Evolutionary conservation across 2,113 vertebrate genomes (phyloP).

Genomic region (Dolichotis patagonum): DNA sequence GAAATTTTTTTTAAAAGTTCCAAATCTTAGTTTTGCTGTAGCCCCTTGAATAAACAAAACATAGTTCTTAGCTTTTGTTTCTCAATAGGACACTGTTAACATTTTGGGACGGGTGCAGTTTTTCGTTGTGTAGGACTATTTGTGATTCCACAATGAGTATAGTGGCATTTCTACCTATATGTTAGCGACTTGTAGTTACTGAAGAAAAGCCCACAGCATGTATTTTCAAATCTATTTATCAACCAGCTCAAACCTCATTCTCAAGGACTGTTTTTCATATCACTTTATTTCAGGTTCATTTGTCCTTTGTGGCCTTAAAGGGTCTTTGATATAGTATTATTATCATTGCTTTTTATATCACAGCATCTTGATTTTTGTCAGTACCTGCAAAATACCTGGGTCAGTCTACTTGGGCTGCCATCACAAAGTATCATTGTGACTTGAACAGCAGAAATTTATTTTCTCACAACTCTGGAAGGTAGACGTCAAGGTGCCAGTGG

Average conservation of each 20-base stretch:
- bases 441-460: background rate
- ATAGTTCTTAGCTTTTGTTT: background rate
- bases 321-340: background rate
- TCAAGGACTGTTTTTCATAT: background rate
- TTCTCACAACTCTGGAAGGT: background rate
- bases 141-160: background rate
- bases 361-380: background rate
- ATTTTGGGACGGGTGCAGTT: conserved; percentile 2
- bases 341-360: background rate
- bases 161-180: background rate
- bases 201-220: background rate
- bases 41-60: background rate
- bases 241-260: background rate
- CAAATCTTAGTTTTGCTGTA: background rate
- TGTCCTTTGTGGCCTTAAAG: background rate
- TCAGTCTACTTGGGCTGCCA: background rate
- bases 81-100: background rate
- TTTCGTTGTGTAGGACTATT: conserved; percentile 27
- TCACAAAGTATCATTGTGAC: background rate
- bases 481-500: background rate
- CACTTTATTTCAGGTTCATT: background rate
- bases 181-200: background rate
- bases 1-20: background rate
- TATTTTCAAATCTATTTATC: background rate
- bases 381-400: background rate